phyloP scores from a whole-genome alignment of 2,888 invertebrate genomes.

The Ischnura elegans region DNA sequence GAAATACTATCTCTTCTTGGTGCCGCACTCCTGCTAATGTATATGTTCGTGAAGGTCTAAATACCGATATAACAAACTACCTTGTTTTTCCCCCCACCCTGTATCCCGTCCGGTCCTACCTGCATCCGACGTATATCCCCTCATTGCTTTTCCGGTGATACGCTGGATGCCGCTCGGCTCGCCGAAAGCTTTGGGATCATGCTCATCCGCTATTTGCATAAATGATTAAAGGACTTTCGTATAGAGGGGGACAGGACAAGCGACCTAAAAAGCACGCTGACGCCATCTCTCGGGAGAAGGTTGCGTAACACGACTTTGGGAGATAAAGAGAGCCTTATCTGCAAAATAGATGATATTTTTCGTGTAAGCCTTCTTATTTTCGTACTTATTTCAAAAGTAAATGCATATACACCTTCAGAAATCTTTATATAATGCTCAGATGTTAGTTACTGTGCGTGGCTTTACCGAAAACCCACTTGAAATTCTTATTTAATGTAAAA shows the following conservation, averaged over 20 bases:
- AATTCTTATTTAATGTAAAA: too few species aligned
- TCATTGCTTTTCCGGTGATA: too few species aligned
- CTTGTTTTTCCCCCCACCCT: not conserved
- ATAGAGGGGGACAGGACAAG: not conserved
- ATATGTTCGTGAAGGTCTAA: not conserved
- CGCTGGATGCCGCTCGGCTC: too few species aligned
- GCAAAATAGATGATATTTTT: not conserved
- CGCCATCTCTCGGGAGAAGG: not conserved
- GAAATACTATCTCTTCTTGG: not conserved
- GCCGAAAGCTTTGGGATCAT: not conserved
- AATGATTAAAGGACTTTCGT: conserved; percentile 6
- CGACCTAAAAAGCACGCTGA: too few species aligned
- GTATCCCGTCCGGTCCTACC: not conserved
- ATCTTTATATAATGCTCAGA: too few species aligned
- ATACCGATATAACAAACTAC: not conserved
- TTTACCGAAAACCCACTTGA: too few species aligned
- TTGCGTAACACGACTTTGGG: not conserved
- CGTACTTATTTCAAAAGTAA: too few species aligned
- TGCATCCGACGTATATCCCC: not conserved
- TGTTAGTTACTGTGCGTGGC: too few species aligned
- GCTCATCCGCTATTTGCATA: not conserved
- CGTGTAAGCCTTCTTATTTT: not conserved
- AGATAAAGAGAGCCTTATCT: not conserved
- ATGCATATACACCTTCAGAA: too few species aligned
- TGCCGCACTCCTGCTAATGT: not conserved